Evolutionary conservation across 2,797 vertebrate genomes (phyloP), one percentile per base, ranked within the genome.

Genomic region (Antrozous pallidus): DNA sequence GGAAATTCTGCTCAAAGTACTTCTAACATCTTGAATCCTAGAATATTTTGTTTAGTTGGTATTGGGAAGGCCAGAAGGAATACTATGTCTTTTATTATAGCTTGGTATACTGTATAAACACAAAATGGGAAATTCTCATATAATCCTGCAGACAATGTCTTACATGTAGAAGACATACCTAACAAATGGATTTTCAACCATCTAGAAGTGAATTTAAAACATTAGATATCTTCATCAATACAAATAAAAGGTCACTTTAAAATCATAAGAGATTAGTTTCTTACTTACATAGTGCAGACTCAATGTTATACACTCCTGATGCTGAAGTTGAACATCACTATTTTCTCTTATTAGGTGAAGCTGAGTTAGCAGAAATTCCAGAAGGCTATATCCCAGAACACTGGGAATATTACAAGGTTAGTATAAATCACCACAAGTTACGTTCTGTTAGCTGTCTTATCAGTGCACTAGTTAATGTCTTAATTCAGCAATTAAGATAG

Each of bases 351-450:
- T 97, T 87, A 99, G 99, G 99, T 97, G 98, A 99, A 95, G 99
- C 99, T 90, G 98, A 99, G 97, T 98, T 99, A 96, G 98, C 97
- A 87, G 99, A 99, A 97, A 98, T 98, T 94, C 99, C 99, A 8
- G 99, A 99, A 96, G 99, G 92, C 79, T 99, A 99, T 69, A 70
- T 98, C 92, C 99, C 99, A n/a, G 99, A 99, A 4, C 94, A 99
- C 96, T 99, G 99, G 99, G 99, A 99, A 42, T 99, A 99, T 89
- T 97, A 97, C 94, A 98, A 98, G 97, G 98, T 98, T 84, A 83
- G 98, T 98, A 67, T 31, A 61, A 0, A 20, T 73, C 45, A 28
- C 70, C 58, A 22, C 4, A 85, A 84, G 63, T 73, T 80, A 51
- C 11, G 51, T 93, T 65, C 65, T 73, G 31, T 84, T 58, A 54